Percentiles rank a stretch among this genome's conserved stretches.
Conservation (phyloP, 2,113 vertebrate species). For the Geothlypis trichas region DNA sequence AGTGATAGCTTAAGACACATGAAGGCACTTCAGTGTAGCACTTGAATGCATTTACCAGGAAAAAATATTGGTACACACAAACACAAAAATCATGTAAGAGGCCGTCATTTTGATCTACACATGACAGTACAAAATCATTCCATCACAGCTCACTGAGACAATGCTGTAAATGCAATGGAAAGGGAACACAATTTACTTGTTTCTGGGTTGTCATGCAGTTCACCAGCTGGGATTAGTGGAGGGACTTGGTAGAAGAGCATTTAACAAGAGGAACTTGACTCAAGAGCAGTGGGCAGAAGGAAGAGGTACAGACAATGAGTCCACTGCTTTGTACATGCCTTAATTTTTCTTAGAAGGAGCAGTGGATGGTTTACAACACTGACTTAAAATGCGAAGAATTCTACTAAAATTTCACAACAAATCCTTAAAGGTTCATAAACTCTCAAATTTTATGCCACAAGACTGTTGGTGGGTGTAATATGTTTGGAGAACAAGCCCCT, state of each 20-base stretch:
- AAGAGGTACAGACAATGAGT: not conserved
- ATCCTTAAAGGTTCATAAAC: not conserved
- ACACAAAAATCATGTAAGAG: not conserved
- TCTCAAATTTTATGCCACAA: not conserved
- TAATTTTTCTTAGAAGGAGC: not conserved
- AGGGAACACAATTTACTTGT: not conserved
- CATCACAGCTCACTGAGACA: accelerated
- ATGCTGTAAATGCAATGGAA: not conserved
- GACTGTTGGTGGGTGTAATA: not conserved
- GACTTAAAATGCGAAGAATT: not conserved
- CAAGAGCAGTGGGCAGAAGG: not conserved
- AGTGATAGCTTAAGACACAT: not conserved
- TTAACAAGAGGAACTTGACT: not conserved
- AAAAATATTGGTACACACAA: not conserved
- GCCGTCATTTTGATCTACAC: not conserved
- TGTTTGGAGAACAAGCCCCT: not conserved
- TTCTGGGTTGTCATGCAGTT: not conserved
- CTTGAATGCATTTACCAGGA: not conserved
- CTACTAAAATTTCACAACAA: not conserved
- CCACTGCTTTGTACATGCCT: not conserved
- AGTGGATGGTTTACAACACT: not conserved
- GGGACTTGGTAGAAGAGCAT: not conserved
- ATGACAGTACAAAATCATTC: not conserved
- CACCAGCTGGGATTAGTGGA: accelerated
- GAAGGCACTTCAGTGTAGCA: not conserved